phyloP scores from a whole-genome alignment of 2,888 invertebrate genomes.

The Hirtodrosophila duncani region DNA sequence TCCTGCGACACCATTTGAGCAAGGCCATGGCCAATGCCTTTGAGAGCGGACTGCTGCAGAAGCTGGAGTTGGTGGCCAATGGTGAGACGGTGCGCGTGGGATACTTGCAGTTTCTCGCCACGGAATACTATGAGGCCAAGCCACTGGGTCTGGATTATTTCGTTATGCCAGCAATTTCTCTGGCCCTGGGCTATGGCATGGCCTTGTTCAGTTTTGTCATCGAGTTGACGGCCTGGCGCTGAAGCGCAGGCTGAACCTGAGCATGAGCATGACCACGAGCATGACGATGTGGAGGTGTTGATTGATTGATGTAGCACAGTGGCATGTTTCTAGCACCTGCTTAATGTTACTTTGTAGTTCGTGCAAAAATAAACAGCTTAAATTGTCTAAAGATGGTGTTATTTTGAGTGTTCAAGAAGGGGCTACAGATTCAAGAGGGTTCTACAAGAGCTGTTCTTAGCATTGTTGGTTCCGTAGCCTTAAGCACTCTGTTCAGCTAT shows the following conservation, averaged over 20 bases:
- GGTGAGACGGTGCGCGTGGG: slow-evolving; percentile 58
- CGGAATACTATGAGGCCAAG: slow-evolving; percentile 44
- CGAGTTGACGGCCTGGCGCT: slow-evolving; percentile 54
- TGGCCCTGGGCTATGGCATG: slow-evolving; percentile 49
- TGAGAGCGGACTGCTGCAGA: slow-evolving; percentile 46
- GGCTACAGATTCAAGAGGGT: too few species aligned
- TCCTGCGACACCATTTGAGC: slow-evolving; percentile 38
- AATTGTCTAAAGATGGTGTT: too few species aligned
- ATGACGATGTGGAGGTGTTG: too few species aligned
- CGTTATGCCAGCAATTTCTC: slow-evolving; percentile 65
- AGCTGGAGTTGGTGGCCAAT: slow-evolving; percentile 47
- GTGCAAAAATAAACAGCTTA: too few species aligned
- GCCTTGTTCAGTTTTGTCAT: slow-evolving; percentile 52
- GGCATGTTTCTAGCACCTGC: too few species aligned
- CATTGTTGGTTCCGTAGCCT: too few species aligned
- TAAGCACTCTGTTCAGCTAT: too few species aligned
- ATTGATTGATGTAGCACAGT: too few species aligned
- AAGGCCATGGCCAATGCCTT: slow-evolving; percentile 50
- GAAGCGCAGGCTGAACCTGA: slow-evolving; percentile 6
- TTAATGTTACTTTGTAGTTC: too few species aligned
- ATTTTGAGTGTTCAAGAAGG: too few species aligned
- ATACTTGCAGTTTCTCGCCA: slow-evolving; percentile 38
- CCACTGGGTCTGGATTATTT: slow-evolving; percentile 60
- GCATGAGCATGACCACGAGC: too few species aligned
- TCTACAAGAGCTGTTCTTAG: too few species aligned